phyloP scores from a whole-genome alignment of 2,888 invertebrate species.

The Melanostoma scalare region DNA sequence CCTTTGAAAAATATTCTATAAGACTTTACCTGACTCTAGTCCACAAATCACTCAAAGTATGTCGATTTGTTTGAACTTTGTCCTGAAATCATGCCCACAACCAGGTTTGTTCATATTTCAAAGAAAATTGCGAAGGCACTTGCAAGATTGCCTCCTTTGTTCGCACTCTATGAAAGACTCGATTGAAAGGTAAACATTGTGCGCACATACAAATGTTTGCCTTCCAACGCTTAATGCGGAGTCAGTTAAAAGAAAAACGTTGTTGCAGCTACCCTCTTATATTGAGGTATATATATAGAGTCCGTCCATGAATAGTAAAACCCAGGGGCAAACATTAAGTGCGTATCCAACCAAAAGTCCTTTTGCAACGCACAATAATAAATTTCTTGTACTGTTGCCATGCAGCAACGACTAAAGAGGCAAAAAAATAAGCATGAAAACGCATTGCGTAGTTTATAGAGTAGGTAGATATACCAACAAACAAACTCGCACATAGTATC shows the following conservation, averaged over 20 bases:
- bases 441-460: slow-evolving; percentile 63
- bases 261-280: slow-evolving; percentile 42
- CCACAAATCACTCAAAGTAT: too few relatives aligned
- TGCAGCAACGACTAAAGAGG: slow-evolving; percentile 42
- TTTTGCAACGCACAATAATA: slow-evolving; percentile 59
- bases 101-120: too few relatives aligned
- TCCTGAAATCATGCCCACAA: too few relatives aligned
- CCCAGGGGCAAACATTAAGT: slow-evolving; percentile 56
- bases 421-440: slow-evolving; percentile 34
- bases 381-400: slow-evolving; percentile 61
- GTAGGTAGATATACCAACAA: not conserved
- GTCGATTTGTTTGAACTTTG: too few relatives aligned
- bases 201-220: too few relatives aligned
- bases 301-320: slow-evolving; percentile 21
- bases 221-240: too few relatives aligned
- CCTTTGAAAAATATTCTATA: too few relatives aligned
- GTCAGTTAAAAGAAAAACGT: slow-evolving; percentile 2
- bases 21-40: too few relatives aligned
- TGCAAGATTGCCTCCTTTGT: too few relatives aligned
- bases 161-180: too few relatives aligned
- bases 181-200: too few relatives aligned
- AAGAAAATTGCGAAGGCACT: too few relatives aligned
- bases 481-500: not conserved
- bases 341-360: slow-evolving; percentile 52
- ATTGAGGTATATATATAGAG: slow-evolving; percentile 16